These are phyloP conservation scores for Andrena trimmerana DNA, from an alignment of 2,888 invertebrate genomes.

Conservation along the genomic window DNA sequence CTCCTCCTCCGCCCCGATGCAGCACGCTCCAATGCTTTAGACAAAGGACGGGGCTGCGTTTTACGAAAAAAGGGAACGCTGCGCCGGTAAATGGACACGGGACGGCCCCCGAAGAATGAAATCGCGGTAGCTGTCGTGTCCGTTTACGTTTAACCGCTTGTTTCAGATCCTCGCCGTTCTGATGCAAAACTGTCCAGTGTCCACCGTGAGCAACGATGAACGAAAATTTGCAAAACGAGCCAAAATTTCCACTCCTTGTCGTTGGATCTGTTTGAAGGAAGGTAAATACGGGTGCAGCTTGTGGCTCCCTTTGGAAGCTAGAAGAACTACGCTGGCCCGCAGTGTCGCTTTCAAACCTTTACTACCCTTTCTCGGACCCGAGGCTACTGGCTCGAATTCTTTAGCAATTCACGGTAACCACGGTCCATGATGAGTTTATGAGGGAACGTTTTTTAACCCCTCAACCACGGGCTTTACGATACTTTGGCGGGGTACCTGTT, in stretches of 20 bases:
- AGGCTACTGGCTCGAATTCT: slow-evolving; percentile 38
- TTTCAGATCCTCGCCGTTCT: slow-evolving; percentile 21
- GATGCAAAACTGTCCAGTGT: neutral
- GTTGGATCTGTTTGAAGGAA: no score
- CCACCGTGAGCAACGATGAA: no score
- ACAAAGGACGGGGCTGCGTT: slow-evolving; percentile 58
- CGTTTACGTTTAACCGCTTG: slow-evolving; percentile 53
- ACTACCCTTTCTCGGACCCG: slow-evolving; percentile 37
- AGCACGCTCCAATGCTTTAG: slow-evolving; percentile 61
- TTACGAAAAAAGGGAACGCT: slow-evolving; percentile 25
- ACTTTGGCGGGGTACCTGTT: slow-evolving; percentile 67
- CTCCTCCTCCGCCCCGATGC: slow-evolving; percentile 14
- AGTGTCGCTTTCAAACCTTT: slow-evolving; percentile 43
- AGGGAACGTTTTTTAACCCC: slow-evolving; percentile 66
- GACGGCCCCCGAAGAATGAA: slow-evolving; percentile 35
- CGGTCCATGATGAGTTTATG: slow-evolving; percentile 74
- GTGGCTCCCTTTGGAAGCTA: neutral
- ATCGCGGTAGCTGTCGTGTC: slow-evolving; percentile 56
- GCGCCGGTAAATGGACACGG: slow-evolving; percentile 44
- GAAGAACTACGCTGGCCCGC: slow-evolving; percentile 1
- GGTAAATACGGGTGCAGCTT: neutral
- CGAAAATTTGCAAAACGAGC: no score
- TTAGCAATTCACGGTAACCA: slow-evolving; percentile 47
- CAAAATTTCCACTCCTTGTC: no score
- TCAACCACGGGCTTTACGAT: slow-evolving; percentile 68